Evolutionary conservation across 2,113 vertebrate species (phyloP).

Genomic region (Excalfactoria chinensis): DNA sequence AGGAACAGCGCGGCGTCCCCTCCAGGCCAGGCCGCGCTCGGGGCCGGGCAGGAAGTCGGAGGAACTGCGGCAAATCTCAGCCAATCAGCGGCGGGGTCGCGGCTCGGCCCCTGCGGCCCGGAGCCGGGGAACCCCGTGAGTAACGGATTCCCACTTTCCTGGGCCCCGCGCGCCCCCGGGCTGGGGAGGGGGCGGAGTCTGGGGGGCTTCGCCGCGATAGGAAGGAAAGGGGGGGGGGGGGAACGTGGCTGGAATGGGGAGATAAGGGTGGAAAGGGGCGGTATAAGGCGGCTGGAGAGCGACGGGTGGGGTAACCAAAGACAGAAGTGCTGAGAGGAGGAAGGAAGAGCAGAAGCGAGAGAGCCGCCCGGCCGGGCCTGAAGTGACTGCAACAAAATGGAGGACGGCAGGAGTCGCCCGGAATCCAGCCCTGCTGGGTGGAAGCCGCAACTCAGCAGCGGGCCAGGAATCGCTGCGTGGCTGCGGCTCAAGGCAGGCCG

Average conservation of each 20-base stretch:
- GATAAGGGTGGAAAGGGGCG: not conserved
- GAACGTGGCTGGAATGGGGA: fast-evolving
- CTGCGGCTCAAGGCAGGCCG: not conserved
- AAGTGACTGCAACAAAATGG: constrained; percentile 38
- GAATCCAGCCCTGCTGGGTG: not conserved
- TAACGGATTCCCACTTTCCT: not conserved
- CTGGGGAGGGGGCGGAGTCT: no score
- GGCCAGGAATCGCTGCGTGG: no score
- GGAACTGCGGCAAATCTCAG: constrained; percentile 57
- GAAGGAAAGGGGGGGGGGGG: not conserved
- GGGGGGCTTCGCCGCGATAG: not conserved
- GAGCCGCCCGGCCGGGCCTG: not conserved
- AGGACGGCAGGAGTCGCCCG: not conserved
- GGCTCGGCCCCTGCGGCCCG: not conserved
- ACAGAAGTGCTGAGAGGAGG: not conserved
- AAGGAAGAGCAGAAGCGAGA: not conserved
- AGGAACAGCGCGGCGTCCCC: not conserved
- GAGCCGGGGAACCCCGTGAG: not conserved
- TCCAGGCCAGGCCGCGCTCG: not conserved
- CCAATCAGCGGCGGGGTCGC: constrained; percentile 25
- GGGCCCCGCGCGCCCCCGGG: no score
- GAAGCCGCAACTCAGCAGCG: not conserved
- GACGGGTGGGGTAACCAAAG: not conserved
- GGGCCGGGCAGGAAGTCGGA: not conserved
- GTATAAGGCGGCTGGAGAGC: not conserved